Evolutionary conservation across 2,113 vertebrate genomes (phyloP), one percentile per base, ranked within the genome.

Genomic region (Antechinus flavipes): DNA sequence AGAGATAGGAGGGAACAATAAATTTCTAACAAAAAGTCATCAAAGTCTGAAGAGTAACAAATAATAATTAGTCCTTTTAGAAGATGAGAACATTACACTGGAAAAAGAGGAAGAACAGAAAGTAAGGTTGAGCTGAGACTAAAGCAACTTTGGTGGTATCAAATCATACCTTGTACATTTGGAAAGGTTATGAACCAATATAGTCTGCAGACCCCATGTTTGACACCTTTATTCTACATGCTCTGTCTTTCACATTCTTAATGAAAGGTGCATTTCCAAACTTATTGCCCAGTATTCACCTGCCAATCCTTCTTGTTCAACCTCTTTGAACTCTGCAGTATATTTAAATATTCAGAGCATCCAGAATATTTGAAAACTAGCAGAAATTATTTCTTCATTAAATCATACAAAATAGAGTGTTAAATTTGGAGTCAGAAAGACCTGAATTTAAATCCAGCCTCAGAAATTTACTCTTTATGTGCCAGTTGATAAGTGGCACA

Each of bases 341-440:
- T 52, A 52, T 52, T 9, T 52, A 52, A 52, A 52, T 52, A 11
- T 52, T 10, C 50, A 52, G 10, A 52, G 50, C 50, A 52, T 52
- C 9, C 50, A 52, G 50, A 52, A 52, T 52, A 68, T 92, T 95
- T 96, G 49, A 94, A 89, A 90, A 7, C 46, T 35, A 92, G 50
- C 12, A 94, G 95, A 95, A 90, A 95, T 95, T 96, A 96, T 97
- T 96, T 84, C n/a, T 84, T 84, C n/a, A 84, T 42, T 84, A 23
- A 84, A 84, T 42, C 6, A 42, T 23, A 84, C 1, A 42, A 2
- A n/a, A 23, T 42, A 42, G 35, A 42, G 1, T 84, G 19, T 84
- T 42, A 42, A 42, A 84, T 84, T 84, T 84, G 35, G n/a, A 84
- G 6, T 42, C 19, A 84, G 19, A 19, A 76, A 76, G 61, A 76